Percentiles rank a stretch among this genome's conserved stretches.
Evolutionary conservation across 1,140 invertebrate genomes (phyloP).

Genomic region (Tetramorium alpestre): DNA sequence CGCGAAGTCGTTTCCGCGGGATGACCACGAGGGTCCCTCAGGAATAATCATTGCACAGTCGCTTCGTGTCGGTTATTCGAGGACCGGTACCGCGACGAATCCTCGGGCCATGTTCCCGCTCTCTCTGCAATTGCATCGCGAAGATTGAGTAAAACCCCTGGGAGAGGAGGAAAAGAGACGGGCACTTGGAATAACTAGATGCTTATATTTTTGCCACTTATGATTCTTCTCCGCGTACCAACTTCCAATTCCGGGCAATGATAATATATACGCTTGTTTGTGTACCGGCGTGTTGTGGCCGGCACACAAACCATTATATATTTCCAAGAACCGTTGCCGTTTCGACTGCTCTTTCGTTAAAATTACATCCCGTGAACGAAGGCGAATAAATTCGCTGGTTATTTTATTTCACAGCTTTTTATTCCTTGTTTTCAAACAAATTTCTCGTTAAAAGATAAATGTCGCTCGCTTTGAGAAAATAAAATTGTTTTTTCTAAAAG

Average conservation of each 20-base stretch:
- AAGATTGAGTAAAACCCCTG: neutral
- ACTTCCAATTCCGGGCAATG: neutral
- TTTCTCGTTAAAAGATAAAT: neutral
- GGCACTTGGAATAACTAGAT: neutral
- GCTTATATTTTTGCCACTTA: neutral
- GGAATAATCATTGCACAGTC: slow-evolving; percentile 25
- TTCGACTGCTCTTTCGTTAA: neutral
- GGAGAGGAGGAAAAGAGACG: neutral
- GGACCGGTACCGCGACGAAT: neutral
- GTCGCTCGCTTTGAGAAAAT: neutral
- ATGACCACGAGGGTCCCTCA: neutral
- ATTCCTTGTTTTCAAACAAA: neutral
- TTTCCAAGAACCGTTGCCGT: neutral
- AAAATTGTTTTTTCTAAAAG: neutral
- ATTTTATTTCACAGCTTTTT: neutral
- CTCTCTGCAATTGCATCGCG: slow-evolving; percentile 1
- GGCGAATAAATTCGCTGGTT: neutral
- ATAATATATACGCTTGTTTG: neutral
- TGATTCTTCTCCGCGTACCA: neutral
- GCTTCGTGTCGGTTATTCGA: neutral
- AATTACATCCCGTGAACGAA: neutral
- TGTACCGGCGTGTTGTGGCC: no score
- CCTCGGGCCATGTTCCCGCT: neutral
- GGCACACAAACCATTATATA: no score
- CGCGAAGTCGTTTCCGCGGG: neutral